Evolutionary conservation across 2,888 invertebrate species (phyloP).

Genomic region (Homarus gammarus): DNA sequence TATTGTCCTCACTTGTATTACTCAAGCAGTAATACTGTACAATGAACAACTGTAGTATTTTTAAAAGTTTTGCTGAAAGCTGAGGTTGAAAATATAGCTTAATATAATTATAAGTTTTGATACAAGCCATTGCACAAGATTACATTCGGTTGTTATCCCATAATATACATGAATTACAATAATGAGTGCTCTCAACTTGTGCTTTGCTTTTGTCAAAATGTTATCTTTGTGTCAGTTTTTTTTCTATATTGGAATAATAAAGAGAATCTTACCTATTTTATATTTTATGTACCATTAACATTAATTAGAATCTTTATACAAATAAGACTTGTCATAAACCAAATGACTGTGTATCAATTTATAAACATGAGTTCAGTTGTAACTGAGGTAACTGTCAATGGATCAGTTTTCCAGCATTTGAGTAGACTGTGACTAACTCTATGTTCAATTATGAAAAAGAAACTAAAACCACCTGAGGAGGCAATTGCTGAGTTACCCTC

Average conservation of each 20-base stretch:
- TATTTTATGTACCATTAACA: neutral
- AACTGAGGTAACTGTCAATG: too few species aligned
- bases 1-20: neutral
- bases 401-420: too few species aligned
- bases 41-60: neutral
- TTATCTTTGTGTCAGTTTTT: slow-evolving; percentile 10
- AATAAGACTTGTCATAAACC: too few species aligned
- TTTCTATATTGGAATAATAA: slow-evolving; percentile 61
- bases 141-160: neutral
- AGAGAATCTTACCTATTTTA: slow-evolving; percentile 27
- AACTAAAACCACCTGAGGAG: too few species aligned
- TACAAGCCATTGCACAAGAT: neutral
- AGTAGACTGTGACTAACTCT: too few species aligned
- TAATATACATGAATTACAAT: neutral
- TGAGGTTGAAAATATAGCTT: slow-evolving; percentile 6
- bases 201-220: slow-evolving; percentile 19
- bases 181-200: neutral
- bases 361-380: too few species aligned
- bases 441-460: too few species aligned
- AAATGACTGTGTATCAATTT: too few species aligned
- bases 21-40: neutral
- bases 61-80: neutral
- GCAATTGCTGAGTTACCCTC: too few species aligned
- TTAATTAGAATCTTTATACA: too few species aligned
- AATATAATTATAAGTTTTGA: neutral